Conservation (phyloP, 2,113 vertebrate species). For the Centropus bengalensis region DNA sequence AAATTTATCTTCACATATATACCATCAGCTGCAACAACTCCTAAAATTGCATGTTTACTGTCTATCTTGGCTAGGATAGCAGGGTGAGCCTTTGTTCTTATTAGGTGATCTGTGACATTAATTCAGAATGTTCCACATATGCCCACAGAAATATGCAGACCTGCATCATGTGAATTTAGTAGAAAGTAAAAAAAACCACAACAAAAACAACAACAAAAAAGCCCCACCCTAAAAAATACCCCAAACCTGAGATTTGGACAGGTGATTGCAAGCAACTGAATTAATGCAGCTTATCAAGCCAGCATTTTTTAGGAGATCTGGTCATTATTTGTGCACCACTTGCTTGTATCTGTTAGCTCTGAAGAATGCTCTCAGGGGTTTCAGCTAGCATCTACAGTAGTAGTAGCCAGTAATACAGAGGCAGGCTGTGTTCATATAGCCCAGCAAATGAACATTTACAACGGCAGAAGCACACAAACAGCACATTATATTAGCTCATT, state of each 20-base stretch:
- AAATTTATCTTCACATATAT: background rate
- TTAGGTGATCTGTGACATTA: background rate
- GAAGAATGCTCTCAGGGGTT: background rate
- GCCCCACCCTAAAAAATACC: background rate
- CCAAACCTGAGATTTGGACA: background rate
- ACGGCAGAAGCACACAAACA: background rate
- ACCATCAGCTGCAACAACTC: background rate
- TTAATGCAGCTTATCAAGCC: background rate
- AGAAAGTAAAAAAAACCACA: background rate
- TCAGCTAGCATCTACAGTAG: background rate
- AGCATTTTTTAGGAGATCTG: background rate
- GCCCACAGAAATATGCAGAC: background rate
- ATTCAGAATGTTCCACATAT: background rate
- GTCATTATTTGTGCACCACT: background rate
- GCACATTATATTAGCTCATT: background rate
- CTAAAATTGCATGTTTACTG: background rate
- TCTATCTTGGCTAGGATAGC: background rate
- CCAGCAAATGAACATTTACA: background rate
- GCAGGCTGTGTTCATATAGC: background rate
- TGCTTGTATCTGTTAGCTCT: background rate
- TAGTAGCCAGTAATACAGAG: background rate
- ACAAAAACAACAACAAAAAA: too few relatives aligned
- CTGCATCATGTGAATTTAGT: background rate
- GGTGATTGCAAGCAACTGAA: background rate
- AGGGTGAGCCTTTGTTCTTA: background rate